A percentile compares a stretch with the other conserved stretches of the same genome.
phyloP scores from a whole-genome alignment of 2,113 vertebrate genomes.

The Myanophis thanlyinensis region DNA sequence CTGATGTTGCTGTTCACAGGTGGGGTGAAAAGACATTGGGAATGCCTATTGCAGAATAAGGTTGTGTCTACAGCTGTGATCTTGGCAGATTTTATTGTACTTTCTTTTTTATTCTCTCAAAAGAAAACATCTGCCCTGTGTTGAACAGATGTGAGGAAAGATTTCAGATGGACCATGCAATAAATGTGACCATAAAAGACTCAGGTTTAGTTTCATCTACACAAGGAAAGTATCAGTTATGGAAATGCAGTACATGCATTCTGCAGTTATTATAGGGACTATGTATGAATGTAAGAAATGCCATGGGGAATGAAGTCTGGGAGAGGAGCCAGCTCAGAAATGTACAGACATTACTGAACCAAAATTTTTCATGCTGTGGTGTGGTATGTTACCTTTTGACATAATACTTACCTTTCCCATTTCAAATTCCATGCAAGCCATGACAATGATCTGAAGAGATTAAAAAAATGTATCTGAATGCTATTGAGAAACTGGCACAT shows the following conservation, averaged over 20 bases:
- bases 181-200: background rate
- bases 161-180: background rate
- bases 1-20: background rate
- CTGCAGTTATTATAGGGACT: background rate
- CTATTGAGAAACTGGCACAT: background rate
- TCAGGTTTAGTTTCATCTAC: background rate
- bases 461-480: background rate
- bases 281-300: background rate
- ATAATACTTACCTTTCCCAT: conserved; percentile 87
- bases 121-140: background rate
- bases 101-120: background rate
- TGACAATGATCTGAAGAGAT: conserved; percentile 81
- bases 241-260: background rate
- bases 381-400: background rate
- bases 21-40: background rate
- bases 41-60: background rate
- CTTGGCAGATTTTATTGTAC: background rate
- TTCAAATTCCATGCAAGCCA: conserved; percentile 96
- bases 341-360: background rate
- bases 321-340: background rate
- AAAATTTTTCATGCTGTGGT: background rate
- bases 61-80: background rate
- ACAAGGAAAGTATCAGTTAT: background rate
- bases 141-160: background rate
- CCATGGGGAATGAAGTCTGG: too few species aligned